Evolutionary conservation across 2,113 vertebrate species (phyloP), one percentile per base, ranked within the genome.

Genomic region (Xenus cinereus): DNA sequence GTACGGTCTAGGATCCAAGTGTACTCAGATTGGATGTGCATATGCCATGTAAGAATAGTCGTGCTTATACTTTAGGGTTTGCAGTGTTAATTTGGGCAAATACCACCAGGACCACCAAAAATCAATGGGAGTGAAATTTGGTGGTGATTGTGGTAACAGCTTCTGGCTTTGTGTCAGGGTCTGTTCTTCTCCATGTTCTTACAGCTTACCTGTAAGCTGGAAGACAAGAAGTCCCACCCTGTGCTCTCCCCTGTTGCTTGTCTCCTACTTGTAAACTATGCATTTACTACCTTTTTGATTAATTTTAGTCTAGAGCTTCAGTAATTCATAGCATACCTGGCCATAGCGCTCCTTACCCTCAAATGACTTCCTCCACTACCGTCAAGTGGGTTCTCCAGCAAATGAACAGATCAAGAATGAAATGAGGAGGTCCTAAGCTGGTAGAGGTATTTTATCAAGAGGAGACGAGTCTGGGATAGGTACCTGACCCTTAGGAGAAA

Each of bases 11-110:
- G 51, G 33, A 50, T n/a, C 33, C 15, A 14, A 14, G 10, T 3
- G 0, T 7, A 2, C 45, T 62, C 0, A 0, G n/a, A 12, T 1
- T 35, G 54, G 33, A 8, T 4, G 18, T 27, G 26, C 14, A 1
- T 23, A 1, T 21, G 19, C 9, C 22, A 0, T 4, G 17, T 54
- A 23, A 51, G 24, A 68, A 2, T 5, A 39, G 21, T 33, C 67
- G 60, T 54, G 24, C 53, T 45, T 48, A 11, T 2, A 1, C 43
- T n/a, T 39, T 9, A 45, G 48, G 30, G 7, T 69, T 39, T 88
- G 53, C 39, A 6, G 39, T 48, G 48, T 30, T 20, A 50, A 43
- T 83, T 22, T 79, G 74, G 71, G 74, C 35, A 72, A 43, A 51
- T 23, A 59, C 45, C 51, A 46, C 37, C 51, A 39, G 48, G 33